Evolutionary conservation across 35 echinoderm and acorn worm genomes (phyloP).

Genomic region (Holothuria glaberrima): DNA sequence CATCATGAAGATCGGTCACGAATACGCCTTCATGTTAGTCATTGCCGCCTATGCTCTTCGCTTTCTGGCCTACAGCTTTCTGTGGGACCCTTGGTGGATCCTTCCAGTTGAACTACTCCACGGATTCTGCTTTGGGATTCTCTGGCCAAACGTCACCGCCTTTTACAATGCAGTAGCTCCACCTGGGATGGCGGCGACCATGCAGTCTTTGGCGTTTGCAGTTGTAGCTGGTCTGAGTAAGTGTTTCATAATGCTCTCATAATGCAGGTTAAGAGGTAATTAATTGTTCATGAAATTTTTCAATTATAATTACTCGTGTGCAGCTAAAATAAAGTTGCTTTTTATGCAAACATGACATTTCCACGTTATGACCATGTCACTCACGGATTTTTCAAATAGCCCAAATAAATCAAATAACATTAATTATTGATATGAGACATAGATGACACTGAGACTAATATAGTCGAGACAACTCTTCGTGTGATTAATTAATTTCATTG

Average conservation of each 20-base stretch:
- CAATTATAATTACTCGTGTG: no score
- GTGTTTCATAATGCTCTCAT: not conserved
- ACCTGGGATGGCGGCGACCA: slow-evolving; percentile 58
- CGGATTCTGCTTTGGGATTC: slow-evolving; percentile 71
- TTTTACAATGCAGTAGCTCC: slow-evolving; percentile 66
- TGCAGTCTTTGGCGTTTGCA: slow-evolving; percentile 66
- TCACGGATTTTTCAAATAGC: no score
- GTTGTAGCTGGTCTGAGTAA: slow-evolving; percentile 65
- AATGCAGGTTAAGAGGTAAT: no score
- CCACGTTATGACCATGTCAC: no score
- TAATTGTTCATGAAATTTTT: no score
- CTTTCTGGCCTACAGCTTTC: slow-evolving; percentile 66
- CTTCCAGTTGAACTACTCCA: slow-evolving; percentile 72
- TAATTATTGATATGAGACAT: no score
- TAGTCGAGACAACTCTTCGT: no score
- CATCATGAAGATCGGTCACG: slow-evolving; percentile 64
- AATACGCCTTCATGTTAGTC: slow-evolving; percentile 53
- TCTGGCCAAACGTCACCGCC: slow-evolving; percentile 69
- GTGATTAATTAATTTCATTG: no score
- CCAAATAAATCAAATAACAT: no score
- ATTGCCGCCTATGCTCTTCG: slow-evolving; percentile 53
- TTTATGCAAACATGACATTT: no score
- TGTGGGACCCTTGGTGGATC: slow-evolving; percentile 66
- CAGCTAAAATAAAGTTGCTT: no score
- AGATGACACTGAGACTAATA: no score